Base-by-base conservation (phyloP, 1,140 invertebrate genomes). In the Drosophila yakuba region DNA sequence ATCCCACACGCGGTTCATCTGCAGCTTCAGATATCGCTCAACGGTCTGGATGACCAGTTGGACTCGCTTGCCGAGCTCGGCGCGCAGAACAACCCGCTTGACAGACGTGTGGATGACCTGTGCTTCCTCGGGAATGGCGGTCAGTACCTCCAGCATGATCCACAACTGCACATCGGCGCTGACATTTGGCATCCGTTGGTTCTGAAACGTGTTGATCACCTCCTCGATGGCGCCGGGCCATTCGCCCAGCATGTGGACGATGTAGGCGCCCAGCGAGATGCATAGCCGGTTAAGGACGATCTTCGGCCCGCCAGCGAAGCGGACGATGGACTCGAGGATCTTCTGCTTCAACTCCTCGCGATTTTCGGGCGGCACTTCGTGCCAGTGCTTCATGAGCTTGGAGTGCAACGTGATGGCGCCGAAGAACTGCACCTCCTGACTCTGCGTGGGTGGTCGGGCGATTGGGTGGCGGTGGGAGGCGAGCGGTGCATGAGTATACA, bases 381-480 rank as follows among this genome's bases (percentile, higher is more conserved):
- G 93, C 97, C 97, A 98, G 86, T 95, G 95, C 91, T 96, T 96
- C 69, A 97, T 95, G 39, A 98, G 95, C 93, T 98, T 98, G 0
- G 95, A 94, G 82, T 98, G 96, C 41, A 98, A 92, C 50, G 97
- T 97, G 52, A 96, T 97, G 7, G 97, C 97, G 60, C 96, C 98
- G 94, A 97, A 99, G 93, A 97, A 98, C 92, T 98, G 97, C 4
- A 97, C 96, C 93, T 98, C 97, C 57, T 95, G 94, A 45, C 95
- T 93, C 97, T 98, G 63, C 25, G 25, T 47, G 43, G 12, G 61
- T 36, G 44, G 39, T 39, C 14, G 43, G 17, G 32, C 7, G 32
- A 32, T 3, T 64, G 47, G 20, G 7, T 60, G 25, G 23, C 12
- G 41, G 43, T 35, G 25, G 11, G 47, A 36, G 35, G 47, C 23